Evolutionary conservation across 2,113 vertebrate species (phyloP), one percentile per base, ranked within the genome.

Genomic region (Callionymus lyra): DNA sequence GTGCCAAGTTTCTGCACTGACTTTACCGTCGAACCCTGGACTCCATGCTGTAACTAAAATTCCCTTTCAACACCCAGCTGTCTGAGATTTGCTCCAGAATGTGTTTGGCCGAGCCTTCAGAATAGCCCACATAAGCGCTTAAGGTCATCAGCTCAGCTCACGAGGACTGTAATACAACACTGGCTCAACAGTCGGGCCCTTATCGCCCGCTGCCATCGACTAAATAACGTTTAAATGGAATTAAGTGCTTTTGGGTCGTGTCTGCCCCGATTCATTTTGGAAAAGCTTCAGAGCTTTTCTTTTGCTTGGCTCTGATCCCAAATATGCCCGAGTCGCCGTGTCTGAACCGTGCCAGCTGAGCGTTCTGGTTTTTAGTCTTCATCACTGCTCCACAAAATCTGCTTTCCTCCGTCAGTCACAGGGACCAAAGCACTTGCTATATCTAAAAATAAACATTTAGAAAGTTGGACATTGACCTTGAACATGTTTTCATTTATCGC

Each of bases 181-280:
- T 31, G 53, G 42, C 45, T 55, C 45, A 61, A 41, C 49, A 56
- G 68, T 42, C 17, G 47, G 53, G 41, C 31, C 15, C 21, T 47
- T 72, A 74, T 77, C 67, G 61, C 47, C 54, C 49, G 35, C 75
- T 60, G 58, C 74, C 63, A 80, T 83, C 72, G 64, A 66, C 69
- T 69, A 68, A 82, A 82, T 80, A 81, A 75, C 78, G 76, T 82
- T 77, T 78, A 74, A 72, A 82, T 76, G 76, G 65, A 74, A 74
- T 80, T 80, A 68, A 63, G 56, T 77, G 65, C 63, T 72, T 72
- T 78, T 74, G 73, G 63, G 57, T 63, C 56, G 31, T 50, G 59
- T 47, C 44, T 62, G 52, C 33, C 50, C 44, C 17, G 17, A 44
- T 56, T 55, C 65, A 58, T 56, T 68, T 68, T 82, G 80, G 75